Percentiles rank a stretch among this genome's conserved stretches.
phyloP scores from a whole-genome alignment of 2,797 vertebrate species.

The Sebastes glaucus region DNA sequence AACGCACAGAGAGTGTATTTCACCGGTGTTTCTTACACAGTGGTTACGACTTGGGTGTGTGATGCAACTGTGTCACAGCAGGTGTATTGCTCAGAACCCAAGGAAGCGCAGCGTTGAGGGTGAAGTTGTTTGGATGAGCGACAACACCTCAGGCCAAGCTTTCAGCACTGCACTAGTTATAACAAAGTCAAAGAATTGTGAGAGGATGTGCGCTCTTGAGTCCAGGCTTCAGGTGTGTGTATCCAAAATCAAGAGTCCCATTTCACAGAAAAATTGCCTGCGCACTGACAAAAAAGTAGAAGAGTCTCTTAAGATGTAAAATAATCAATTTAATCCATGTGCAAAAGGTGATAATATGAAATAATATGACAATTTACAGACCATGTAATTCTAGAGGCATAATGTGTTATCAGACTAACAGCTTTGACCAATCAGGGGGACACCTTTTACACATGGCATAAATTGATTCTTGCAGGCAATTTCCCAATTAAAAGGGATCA shows the following conservation, averaged over 20 bases:
- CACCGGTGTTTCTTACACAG: too few relatives aligned
- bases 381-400: background rate
- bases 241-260: background rate
- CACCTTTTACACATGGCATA: background rate
- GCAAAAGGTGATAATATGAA: background rate
- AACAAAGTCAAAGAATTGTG: background rate
- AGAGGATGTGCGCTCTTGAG: background rate
- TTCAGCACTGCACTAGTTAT: too few relatives aligned
- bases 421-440: background rate
- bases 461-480: background rate
- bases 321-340: background rate
- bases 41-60: too few relatives aligned
- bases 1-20: too few relatives aligned
- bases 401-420: background rate
- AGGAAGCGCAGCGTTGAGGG: too few relatives aligned
- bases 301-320: background rate
- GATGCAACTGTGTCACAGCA: too few relatives aligned
- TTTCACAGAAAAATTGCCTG: background rate
- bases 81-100: too few relatives aligned
- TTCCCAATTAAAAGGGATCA: background rate
- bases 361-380: background rate
- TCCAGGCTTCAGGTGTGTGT: background rate
- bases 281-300: background rate
- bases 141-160: too few relatives aligned
- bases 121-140: too few relatives aligned